Evolutionary conservation across 2,797 vertebrate species (phyloP), one percentile per base, ranked within the genome.

Genomic region (Naso thynnoides): DNA sequence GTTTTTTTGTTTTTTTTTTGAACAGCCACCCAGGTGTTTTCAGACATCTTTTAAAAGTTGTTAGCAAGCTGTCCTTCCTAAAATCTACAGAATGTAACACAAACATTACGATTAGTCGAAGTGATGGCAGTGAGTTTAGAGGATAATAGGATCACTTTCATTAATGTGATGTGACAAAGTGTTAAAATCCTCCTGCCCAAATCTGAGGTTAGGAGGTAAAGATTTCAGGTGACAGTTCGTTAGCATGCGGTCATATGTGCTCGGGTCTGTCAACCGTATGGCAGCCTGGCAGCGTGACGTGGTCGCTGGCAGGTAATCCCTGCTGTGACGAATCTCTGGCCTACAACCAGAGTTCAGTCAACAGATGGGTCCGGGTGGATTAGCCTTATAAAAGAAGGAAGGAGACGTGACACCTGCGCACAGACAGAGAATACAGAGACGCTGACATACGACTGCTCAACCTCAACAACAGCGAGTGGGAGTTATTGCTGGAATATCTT

Each of bases 321-420:
- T 52, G 15, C 66, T 49, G 83, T 90, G 89, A 91, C 73, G 48
- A 77, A 68, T 84, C 79, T 56, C 68, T 83, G 85, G 75, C 86
- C 81, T 78, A 74, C 69, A 76, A 74, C 67, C 72, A 85, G 87
- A 79, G 81, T 90, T 90, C 66, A 73, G 78, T 90, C 91, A 91
- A 88, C 94, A 95, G 93, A 94, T 94, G 93, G 92, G 89, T 89
- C 89, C 83, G 78, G 80, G 83, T 87, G 93, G 94, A 94, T 95
- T 94, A 95, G 90, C 84, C 53, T 83, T 94, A 92, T 94, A 94
- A 93, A 93, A 91, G 70, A 65, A 66, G 74, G 76, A 53, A 38
- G 60, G 62, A 64, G 58, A 73, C 24, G 56, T 24, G 74, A 79
- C 47, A 47, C n/a, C 14, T 8, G 50, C 61, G 55, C 80, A 87